Evolutionary conservation across 2,113 vertebrate species (phyloP).

Genomic region (Seriola dumerili): DNA sequence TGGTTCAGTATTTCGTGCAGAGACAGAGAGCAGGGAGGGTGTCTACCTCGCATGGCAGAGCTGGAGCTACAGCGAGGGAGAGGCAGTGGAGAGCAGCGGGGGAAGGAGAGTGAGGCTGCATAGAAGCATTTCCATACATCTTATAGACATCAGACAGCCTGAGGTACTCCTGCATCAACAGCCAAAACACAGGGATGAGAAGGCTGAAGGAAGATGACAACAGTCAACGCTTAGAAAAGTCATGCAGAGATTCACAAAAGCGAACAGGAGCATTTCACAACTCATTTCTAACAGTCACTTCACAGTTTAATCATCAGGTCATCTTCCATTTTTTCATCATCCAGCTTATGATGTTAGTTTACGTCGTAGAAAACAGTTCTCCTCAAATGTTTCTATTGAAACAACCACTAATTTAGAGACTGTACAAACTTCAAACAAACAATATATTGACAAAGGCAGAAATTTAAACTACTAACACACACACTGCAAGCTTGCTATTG

Average conservation of each 20-base stretch:
- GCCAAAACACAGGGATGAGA: conserved; percentile 47
- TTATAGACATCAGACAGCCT: conserved; percentile 92
- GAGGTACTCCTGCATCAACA: conserved; percentile 89
- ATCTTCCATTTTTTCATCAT: neutral
- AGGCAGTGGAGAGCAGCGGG: conserved; percentile 79
- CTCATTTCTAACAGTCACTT: neutral
- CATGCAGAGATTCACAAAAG: conserved; percentile 47
- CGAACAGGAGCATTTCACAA: neutral
- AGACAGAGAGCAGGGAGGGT: conserved; percentile 34
- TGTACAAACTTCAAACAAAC: neutral
- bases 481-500: conserved; percentile 35
- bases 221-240: neutral
- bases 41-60: conserved; percentile 89
- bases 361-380: neutral
- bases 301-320: neutral
- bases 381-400: neutral
- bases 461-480: conserved; percentile 12
- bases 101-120: conserved; percentile 79
- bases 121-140: conserved; percentile 85
- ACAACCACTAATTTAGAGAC: neutral
- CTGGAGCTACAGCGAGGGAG: conserved; percentile 87
- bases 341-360: neutral
- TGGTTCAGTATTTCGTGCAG: neutral
- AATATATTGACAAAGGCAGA: neutral
- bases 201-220: conserved; percentile 6